Evolutionary conservation across 2,888 invertebrate genomes (phyloP).

Genomic region (Cabera pusaria): DNA sequence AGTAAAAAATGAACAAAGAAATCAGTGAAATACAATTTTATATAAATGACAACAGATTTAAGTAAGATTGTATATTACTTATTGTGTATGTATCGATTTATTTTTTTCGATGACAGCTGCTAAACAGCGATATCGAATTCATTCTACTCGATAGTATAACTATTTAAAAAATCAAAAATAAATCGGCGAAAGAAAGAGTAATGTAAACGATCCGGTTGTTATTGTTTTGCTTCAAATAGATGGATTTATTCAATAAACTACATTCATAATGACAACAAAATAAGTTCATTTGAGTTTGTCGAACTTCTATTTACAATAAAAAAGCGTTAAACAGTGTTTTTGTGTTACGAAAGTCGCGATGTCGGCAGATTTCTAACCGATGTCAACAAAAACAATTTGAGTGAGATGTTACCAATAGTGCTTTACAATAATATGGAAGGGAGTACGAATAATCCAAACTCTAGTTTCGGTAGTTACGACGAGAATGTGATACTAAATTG

Average conservation of each 20-base stretch:
- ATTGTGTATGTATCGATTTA: too few relatives aligned
- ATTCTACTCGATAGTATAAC: too few relatives aligned
- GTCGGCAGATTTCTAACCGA: slow-evolving; percentile 65
- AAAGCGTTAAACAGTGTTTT: slow-evolving; percentile 43
- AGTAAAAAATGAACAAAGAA: too few relatives aligned
- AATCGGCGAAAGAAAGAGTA: slow-evolving; percentile 44
- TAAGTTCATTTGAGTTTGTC: slow-evolving; percentile 48
- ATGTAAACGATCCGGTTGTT: slow-evolving; percentile 50
- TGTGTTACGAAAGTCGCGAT: slow-evolving; percentile 53
- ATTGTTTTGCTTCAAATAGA: slow-evolving; percentile 53
- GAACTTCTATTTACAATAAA: slow-evolving; percentile 49
- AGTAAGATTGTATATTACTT: too few relatives aligned
- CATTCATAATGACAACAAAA: slow-evolving; percentile 54
- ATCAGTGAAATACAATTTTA: too few relatives aligned
- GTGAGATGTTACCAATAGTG: slow-evolving; percentile 75
- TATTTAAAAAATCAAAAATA: slow-evolving; percentile 33
- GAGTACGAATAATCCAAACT: slow-evolving; percentile 51
- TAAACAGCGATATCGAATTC: too few relatives aligned
- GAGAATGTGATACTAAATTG: slow-evolving; percentile 72
- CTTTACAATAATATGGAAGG: slow-evolving; percentile 77
- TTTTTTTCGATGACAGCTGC: too few relatives aligned
- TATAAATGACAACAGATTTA: too few relatives aligned
- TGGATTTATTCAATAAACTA: slow-evolving; percentile 37
- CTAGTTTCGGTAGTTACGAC: slow-evolving; percentile 60
- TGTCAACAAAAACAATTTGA: slow-evolving; percentile 52